Evolutionary conservation across 2,888 invertebrate species (phyloP).

Genomic region (Pachliopta kotzebuea): DNA sequence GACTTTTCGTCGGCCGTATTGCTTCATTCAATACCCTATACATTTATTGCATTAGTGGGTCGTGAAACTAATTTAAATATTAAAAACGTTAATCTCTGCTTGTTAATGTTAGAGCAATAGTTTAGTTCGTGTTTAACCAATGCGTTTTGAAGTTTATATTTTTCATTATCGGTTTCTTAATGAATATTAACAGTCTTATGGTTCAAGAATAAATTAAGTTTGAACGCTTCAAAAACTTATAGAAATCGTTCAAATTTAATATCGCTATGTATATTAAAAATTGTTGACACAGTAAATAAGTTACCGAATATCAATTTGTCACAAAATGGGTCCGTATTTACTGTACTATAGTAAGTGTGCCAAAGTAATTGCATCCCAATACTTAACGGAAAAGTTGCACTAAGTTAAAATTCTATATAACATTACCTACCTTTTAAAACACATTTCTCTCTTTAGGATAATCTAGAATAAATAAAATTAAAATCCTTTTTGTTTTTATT

Average conservation of each 20-base stretch:
- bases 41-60: conserved; percentile 11
- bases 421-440: no score
- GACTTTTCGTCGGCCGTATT: conserved; percentile 13
- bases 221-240: not conserved
- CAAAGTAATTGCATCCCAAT: no score
- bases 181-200: not conserved
- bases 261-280: no score
- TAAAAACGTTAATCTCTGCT: conserved; percentile 7
- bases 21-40: conserved; percentile 21
- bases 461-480: no score
- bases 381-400: no score
- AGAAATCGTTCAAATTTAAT: not conserved
- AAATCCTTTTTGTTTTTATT: no score
- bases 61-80: conserved; percentile 22
- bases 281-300: no score
- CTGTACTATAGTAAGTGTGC: no score
- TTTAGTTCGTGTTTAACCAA: conserved; percentile 11
- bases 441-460: no score
- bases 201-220: not conserved
- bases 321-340: no score
- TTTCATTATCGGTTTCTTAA: conserved; percentile 1
- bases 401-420: no score
- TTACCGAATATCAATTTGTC: no score
- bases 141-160: conserved; percentile 9
- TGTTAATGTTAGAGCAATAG: conserved; percentile 12